A percentile compares a stretch with the other conserved stretches of the same genome.
These are phyloP conservation scores for Psittacara wagleri DNA, from an alignment of 2,113 vertebrate genomes.

Conservation along the genomic window DNA sequence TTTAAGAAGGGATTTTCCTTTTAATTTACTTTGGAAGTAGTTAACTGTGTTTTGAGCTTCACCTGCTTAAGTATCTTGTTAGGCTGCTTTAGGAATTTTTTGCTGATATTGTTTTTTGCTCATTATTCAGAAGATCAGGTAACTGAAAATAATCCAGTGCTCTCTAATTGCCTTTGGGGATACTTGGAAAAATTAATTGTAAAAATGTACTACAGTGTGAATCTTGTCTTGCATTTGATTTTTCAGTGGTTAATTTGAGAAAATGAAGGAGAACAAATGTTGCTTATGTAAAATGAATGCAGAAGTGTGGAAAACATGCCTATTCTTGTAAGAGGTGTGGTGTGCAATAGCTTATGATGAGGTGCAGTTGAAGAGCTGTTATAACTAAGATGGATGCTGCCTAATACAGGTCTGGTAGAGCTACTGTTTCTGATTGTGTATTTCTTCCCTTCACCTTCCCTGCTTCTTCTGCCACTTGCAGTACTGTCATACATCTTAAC, in stretches of 20 bases:
- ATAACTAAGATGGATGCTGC: not conserved
- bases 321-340: conserved; percentile 10
- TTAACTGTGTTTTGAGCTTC: not conserved
- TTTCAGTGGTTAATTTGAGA: not conserved
- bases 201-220: not conserved
- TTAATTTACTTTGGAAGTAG: not conserved
- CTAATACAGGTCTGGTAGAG: not conserved
- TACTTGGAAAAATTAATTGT: not conserved
- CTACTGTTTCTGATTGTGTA: not conserved
- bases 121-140: not conserved
- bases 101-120: not conserved
- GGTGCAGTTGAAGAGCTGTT: not conserved
- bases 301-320: not conserved
- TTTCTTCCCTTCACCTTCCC: not conserved
- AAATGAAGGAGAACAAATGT: not conserved
- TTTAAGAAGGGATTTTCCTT: not conserved
- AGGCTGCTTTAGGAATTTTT: not conserved
- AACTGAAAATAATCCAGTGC: not conserved
- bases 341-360: not conserved
- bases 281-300: not conserved
- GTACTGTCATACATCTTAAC: not conserved
- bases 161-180: not conserved
- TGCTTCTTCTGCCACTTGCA: not conserved
- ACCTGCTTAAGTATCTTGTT: not conserved
- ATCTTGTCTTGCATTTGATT: not conserved